A percentile compares a stretch with the other conserved stretches of the same genome.
These are phyloP conservation scores for Sebastes nivosus DNA, from an alignment of 2,797 vertebrate genomes.

Conservation along the genomic window DNA sequence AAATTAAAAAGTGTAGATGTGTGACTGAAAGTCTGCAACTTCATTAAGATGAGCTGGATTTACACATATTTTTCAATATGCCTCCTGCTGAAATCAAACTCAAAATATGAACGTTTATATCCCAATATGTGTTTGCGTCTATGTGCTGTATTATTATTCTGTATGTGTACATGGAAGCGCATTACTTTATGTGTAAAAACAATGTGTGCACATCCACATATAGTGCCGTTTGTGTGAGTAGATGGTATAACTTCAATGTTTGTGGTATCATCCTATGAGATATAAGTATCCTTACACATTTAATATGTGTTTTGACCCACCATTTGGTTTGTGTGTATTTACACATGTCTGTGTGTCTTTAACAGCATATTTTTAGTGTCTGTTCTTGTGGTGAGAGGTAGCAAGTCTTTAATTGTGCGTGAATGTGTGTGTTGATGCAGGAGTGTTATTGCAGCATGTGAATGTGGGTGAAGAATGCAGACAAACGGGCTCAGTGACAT, in stretches of 20 bases:
- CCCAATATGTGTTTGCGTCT: neutral
- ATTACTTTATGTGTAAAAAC: neutral
- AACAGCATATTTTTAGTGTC: neutral
- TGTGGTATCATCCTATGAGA: neutral
- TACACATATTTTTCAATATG: neutral
- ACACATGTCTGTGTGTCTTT: conserved; percentile 8
- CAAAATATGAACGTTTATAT: neutral
- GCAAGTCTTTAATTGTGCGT: neutral
- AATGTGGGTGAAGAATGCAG: conserved; percentile 47
- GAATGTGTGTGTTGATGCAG: conserved; percentile 8
- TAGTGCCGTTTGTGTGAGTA: too few relatives aligned
- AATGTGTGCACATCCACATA: neutral
- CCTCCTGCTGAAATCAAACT: neutral
- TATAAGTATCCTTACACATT: neutral
- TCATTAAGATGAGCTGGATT: neutral
- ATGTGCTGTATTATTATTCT: too few relatives aligned
- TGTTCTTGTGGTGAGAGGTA: neutral
- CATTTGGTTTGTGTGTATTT: neutral
- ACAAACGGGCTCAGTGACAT: conserved; percentile 62
- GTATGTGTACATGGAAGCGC: neutral
- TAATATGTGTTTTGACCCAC: neutral
- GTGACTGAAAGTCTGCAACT: neutral
- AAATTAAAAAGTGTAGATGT: neutral
- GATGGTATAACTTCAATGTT: neutral
- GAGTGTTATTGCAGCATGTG: neutral